Base-by-base conservation (phyloP, 2,888 invertebrate genomes). In the Athalia cordata region DNA sequence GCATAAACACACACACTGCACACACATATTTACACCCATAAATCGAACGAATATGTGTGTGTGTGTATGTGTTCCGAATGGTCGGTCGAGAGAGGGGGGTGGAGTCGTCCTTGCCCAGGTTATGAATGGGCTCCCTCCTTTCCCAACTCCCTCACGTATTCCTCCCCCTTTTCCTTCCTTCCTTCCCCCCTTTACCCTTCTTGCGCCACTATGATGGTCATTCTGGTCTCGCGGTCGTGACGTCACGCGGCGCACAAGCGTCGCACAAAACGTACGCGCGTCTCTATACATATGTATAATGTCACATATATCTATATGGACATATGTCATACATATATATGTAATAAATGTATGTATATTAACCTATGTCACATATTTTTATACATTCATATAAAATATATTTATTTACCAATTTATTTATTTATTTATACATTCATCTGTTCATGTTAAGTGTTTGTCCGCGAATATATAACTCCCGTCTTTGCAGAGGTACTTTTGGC, bases 61-160 rank as follows among this genome's bases (percentile, higher is more conserved):
- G 11, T 3, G 52, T 43, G 50, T 64, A 29, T 9, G 62, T 50
- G 62, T 50, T 49, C 52, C 59, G 52, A 61, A 61, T 9, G 74
- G n/a, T 74, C 72, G 13, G 13, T 59, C 49, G 62, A 6, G 15
- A 8, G 45, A 47, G 55, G 11, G 64, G 50, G 43, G 52, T 29
- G 13, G 62, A 62, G 83, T 81, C 87, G 88, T 88, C 88, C 88
- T 88, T 88, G 88, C 87, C 86, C 85, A 84, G 85, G 81, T 88
- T 86, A 88, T 88, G 88, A 88, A 88, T 88, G 88, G 84, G 84
- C 81, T 83, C 79, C 81, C 81, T 81, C 84, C 83, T 80, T 81
- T 82, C 81, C 68, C 66, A 52, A 79, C 45, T 75, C 82, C 81
- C 64, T 64, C 77, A 29, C 74, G 43, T 47, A 11, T 49, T n/a